Percentiles rank a stretch among this genome's conserved stretches.
Evolutionary conservation across 1,140 invertebrate genomes (phyloP).

Genomic region (Papilio machaon): DNA sequence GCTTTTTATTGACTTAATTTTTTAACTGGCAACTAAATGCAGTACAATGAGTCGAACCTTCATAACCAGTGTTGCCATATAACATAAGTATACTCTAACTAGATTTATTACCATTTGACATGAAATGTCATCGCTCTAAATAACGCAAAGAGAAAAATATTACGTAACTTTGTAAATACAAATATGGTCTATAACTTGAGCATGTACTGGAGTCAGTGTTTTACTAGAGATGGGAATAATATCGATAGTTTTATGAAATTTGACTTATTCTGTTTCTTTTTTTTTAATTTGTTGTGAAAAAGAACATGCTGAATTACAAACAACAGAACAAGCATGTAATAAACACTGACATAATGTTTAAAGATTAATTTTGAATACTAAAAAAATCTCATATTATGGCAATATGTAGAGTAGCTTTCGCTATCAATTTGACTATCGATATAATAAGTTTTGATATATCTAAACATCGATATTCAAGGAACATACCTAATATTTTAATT

Average conservation of each 20-base stretch:
- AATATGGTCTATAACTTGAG: conserved; percentile 42
- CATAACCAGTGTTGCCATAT: conserved; percentile 63
- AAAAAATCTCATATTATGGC: too few relatives aligned
- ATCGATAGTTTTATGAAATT: not conserved
- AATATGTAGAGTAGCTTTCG: too few relatives aligned
- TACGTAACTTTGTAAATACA: conserved; percentile 47
- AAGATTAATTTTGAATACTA: not conserved
- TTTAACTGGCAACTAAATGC: conserved; percentile 19
- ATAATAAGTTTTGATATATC: too few relatives aligned
- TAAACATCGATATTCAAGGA: conserved; percentile 4
- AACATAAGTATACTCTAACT: conserved; percentile 54
- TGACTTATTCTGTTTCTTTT: too few relatives aligned
- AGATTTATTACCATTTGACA: conserved; percentile 49
- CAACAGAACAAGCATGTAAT: too few relatives aligned
- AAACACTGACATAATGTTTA: too few relatives aligned
- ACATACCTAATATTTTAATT: not conserved
- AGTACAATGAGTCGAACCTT: conserved; percentile 55
- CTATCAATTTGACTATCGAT: too few relatives aligned
- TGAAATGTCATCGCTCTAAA: conserved; percentile 38
- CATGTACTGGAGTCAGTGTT: conserved; percentile 12
- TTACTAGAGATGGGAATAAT: not conserved
- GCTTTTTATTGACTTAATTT: conserved; percentile 1
- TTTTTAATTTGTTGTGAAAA: too few relatives aligned
- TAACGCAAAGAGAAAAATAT: conserved; percentile 22
- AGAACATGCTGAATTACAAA: too few relatives aligned